Base-by-base conservation (phyloP, 2,888 invertebrate species). In the Mellilla xanthometata region DNA sequence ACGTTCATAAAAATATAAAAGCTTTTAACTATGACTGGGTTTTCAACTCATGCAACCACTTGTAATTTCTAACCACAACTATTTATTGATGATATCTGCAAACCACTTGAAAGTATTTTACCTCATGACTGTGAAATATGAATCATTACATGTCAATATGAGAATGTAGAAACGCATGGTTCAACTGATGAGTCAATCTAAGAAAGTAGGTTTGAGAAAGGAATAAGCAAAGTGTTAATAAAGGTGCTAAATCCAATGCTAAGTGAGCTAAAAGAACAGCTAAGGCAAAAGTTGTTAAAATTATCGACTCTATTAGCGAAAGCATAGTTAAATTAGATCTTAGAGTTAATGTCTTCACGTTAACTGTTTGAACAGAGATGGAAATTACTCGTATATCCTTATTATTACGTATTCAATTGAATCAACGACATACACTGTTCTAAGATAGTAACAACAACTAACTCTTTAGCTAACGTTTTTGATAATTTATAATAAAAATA, bases 161-260 rank as follows among this genome's bases (percentile, higher is more conserved):
- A 2, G 24, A 6, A 15, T 10, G 10, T n/a, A 36, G 2, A 36
- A 22, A 24, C 1, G 11, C 23, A 51, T 51, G 51, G 49, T 33
- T 55, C 49, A 42, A 35, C 5, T 30, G 30, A 38, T 55, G 49
- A 54, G 48, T 54, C 54, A 52, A 54, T 52, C 28, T 3, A 24
- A 12, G 46, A 41, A 48, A 48, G 47, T 42, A 34, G 41, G 41
- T 5, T 10, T 26, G 32, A 32, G 52, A 50, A 54, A 50, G 30
- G 44, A 49, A 32, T 52, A 46, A 52, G 47, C 45, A 8, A 52
- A 32, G 44, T 52, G 54, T 10, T 54, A 52, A 56, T 50, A 9
- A 27, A 31, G 26, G 29, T 23, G 49, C 47, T 54, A 54, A 57
- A 27, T 26, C 9, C 12, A 39, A 29, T 46, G 27, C 39, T 49